A percentile compares a stretch with the other conserved stretches of the same genome.
Evolutionary conservation across 2,797 vertebrate species (phyloP).

Genomic region (Notolabrus celidotus): DNA sequence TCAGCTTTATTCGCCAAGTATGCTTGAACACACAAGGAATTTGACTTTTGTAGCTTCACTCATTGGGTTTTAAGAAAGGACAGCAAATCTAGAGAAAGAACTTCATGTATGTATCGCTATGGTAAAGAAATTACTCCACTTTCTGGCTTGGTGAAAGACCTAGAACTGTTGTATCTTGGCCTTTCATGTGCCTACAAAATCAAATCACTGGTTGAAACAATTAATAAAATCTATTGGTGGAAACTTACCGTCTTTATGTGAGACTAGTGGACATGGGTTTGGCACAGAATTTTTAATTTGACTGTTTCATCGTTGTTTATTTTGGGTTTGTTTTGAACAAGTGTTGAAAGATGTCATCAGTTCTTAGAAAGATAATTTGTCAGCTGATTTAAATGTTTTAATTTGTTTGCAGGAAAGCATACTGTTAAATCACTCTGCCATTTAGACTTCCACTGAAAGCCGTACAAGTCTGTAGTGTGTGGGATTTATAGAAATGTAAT

Average conservation of each 20-base stretch:
- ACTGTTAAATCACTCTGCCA: slow-evolving; percentile 5
- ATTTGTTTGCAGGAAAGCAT: slow-evolving; percentile 5
- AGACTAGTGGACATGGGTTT: too few relatives aligned
- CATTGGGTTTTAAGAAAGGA: too few relatives aligned
- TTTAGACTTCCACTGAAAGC: slow-evolving; percentile 12
- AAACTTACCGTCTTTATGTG: neutral
- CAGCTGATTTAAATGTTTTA: neutral
- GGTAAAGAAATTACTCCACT: neutral
- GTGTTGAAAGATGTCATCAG: too few relatives aligned
- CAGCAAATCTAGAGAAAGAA: neutral
- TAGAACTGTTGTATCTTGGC: neutral
- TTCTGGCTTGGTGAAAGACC: neutral
- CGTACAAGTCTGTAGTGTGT: slow-evolving; percentile 12
- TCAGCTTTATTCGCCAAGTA: too few relatives aligned
- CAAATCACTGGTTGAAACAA: neutral
- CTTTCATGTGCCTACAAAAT: neutral
- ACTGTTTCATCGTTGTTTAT: too few relatives aligned
- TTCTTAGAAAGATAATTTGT: neutral
- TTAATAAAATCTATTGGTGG: neutral
- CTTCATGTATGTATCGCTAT: neutral
- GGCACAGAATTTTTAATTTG: too few relatives aligned
- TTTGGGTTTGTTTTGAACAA: too few relatives aligned
- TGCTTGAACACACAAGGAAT: too few relatives aligned
- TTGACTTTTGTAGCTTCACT: too few relatives aligned
- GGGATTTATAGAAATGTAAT: slow-evolving; percentile 10